Evolutionary conservation across 2,113 vertebrate species (phyloP).

Genomic region (Centropus bengalensis): DNA sequence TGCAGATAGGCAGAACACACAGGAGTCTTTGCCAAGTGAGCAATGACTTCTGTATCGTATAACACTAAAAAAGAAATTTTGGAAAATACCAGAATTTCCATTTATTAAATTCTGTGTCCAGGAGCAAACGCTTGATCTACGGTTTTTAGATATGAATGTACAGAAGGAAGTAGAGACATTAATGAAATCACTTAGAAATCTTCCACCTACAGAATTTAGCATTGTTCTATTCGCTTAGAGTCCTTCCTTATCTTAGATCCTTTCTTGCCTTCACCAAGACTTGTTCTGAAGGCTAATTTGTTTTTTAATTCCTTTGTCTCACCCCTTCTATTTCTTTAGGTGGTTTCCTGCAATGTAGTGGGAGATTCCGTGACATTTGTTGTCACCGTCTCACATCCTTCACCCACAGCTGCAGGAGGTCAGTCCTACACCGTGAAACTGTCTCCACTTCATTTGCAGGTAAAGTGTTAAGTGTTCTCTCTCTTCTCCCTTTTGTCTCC

Average conservation of each 20-base stretch:
- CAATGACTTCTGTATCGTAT: not conserved
- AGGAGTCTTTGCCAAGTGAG: not conserved
- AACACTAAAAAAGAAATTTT: not conserved
- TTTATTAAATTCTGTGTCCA: not conserved
- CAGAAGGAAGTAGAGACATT: not conserved
- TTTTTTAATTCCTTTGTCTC: not conserved
- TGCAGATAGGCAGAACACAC: not conserved
- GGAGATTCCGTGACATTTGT: conserved; percentile 85
- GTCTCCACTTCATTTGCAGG: conserved; percentile 87
- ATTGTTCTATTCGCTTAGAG: not conserved
- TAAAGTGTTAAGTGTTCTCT: conserved; percentile 59
- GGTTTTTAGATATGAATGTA: not conserved
- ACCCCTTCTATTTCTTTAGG: conserved; percentile 65
- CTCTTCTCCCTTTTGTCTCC: not conserved
- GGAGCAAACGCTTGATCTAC: not conserved
- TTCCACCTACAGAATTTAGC: not conserved
- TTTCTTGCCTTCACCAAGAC: not conserved
- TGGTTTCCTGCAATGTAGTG: conserved; percentile 82
- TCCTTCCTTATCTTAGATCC: not conserved
- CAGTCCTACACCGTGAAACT: conserved; percentile 79
- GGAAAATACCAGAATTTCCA: not conserved
- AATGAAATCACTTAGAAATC: not conserved
- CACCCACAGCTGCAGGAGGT: not conserved
- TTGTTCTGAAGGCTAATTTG: not conserved
- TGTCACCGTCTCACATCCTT: conserved; percentile 53